These are phyloP conservation scores for Ormia ochracea DNA, from an alignment of 2,888 invertebrate genomes.

Conservation along the genomic window DNA sequence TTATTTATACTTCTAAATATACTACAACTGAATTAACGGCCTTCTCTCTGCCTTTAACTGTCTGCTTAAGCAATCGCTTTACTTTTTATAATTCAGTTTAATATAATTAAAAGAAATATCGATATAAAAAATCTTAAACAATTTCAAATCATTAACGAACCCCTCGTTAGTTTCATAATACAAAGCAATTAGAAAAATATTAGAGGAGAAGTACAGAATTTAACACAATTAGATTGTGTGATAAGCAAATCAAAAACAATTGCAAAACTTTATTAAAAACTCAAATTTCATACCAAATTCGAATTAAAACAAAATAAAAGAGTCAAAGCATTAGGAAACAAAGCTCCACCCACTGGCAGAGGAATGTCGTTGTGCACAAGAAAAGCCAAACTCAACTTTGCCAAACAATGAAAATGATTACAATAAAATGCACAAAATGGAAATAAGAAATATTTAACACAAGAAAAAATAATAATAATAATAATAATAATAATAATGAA, in stretches of 20 bases:
- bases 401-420: constrained; percentile 46
- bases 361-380: constrained; percentile 28
- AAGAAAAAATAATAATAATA: too few species aligned
- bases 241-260: constrained; percentile 53
- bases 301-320: constrained; percentile 22
- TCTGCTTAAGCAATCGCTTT: too few species aligned
- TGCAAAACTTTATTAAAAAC: constrained; percentile 48
- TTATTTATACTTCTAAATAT: too few species aligned
- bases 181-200: not conserved
- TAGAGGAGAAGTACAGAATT: not conserved
- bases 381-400: not conserved
- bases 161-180: constrained; percentile 6
- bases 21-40: too few species aligned
- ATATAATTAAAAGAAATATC: not conserved
- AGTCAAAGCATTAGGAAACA: constrained; percentile 43
- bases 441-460: constrained; percentile 38
- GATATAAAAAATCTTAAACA: not conserved
- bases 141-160: not conserved
- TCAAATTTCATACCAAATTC: constrained; percentile 21
- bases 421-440: constrained; percentile 43
- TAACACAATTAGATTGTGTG: constrained; percentile 53
- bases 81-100: not conserved
- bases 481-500: too few species aligned
- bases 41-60: too few species aligned
- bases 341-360: constrained; percentile 56